phyloP scores from a whole-genome alignment of 2,888 invertebrate species.

The Dione vanillae region DNA sequence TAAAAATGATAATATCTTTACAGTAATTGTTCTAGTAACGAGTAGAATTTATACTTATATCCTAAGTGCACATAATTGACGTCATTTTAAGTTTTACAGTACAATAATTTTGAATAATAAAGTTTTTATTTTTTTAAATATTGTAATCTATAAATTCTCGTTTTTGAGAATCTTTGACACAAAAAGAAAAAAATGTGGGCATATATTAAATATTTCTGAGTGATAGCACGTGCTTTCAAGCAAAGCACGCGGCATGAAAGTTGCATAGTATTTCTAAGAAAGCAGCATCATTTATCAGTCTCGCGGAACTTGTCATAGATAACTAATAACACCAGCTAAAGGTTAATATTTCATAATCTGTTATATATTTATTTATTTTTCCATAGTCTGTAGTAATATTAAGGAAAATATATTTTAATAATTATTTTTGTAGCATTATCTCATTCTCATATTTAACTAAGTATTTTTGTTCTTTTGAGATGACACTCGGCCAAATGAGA shows the following conservation, averaged over 20 bases:
- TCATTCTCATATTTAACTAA: not conserved
- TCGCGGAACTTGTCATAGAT: constrained; percentile 14
- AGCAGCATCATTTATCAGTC: constrained; percentile 28
- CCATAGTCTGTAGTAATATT: not conserved
- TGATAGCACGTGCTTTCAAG: constrained; percentile 26
- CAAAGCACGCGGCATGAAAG: constrained; percentile 31
- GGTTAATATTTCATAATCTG: not conserved
- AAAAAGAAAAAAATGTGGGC: not conserved
- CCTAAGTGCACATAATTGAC: not conserved
- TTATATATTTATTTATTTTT: not conserved
- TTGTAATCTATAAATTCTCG: too few relatives aligned
- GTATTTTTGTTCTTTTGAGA: not conserved
- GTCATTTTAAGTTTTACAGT: too few relatives aligned
- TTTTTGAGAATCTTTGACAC: not conserved
- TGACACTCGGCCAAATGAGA: not conserved
- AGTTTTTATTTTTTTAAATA: not conserved
- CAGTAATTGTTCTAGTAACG: not conserved
- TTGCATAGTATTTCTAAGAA: constrained; percentile 18
- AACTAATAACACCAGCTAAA: not conserved
- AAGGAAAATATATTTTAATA: not conserved
- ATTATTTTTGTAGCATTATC: not conserved
- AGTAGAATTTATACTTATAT: not conserved
- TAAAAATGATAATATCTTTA: constrained; percentile 10
- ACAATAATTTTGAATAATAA: not conserved
- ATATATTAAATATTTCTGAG: constrained; percentile 1